Conservation (phyloP, 2,888 invertebrate genomes). For the Ormyrus thymus region DNA sequence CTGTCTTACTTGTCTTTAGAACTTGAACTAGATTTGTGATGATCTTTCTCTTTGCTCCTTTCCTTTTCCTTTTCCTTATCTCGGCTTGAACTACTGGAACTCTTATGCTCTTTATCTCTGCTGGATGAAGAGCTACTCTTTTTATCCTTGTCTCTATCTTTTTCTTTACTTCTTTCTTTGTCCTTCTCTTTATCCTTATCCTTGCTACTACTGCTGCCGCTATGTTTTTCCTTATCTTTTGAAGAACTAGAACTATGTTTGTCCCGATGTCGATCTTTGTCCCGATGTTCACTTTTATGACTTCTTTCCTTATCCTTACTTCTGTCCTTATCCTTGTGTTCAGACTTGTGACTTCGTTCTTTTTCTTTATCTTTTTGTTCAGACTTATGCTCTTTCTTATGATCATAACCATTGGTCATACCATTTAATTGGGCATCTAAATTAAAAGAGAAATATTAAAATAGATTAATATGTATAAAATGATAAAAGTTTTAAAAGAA, state of each 20-base stretch:
- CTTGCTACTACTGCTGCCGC: conserved; percentile 68
- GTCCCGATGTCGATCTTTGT: conserved; percentile 77
- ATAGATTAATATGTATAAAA: neutral
- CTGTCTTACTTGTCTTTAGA: conserved; percentile 70
- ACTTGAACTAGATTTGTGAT: conserved; percentile 71
- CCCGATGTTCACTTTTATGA: conserved; percentile 77
- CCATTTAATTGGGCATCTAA: conserved; percentile 83
- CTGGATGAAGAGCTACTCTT: conserved; percentile 77
- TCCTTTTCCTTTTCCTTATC: conserved; percentile 75
- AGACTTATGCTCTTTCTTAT: conserved; percentile 78
- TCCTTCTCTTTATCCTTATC: conserved; percentile 67
- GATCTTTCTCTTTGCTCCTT: conserved; percentile 76
- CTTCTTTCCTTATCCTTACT: conserved; percentile 78
- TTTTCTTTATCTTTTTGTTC: conserved; percentile 78
- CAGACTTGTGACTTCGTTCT: conserved; percentile 73
- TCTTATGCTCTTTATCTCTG: conserved; percentile 74
- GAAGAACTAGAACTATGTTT: conserved; percentile 70
- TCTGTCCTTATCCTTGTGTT: conserved; percentile 76
- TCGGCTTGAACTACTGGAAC: conserved; percentile 68
- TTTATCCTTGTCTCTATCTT: conserved; percentile 78
- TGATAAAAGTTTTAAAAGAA: too few relatives aligned
- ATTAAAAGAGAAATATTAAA: conserved; percentile 20
- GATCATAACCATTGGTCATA: conserved; percentile 85
- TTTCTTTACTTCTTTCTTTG: conserved; percentile 68
- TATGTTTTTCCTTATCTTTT: conserved; percentile 76